A percentile compares a stretch with the other conserved stretches of the same genome.
phyloP scores from a whole-genome alignment of 92 coral and sea anemone species.

The Actinostola sp. region DNA sequence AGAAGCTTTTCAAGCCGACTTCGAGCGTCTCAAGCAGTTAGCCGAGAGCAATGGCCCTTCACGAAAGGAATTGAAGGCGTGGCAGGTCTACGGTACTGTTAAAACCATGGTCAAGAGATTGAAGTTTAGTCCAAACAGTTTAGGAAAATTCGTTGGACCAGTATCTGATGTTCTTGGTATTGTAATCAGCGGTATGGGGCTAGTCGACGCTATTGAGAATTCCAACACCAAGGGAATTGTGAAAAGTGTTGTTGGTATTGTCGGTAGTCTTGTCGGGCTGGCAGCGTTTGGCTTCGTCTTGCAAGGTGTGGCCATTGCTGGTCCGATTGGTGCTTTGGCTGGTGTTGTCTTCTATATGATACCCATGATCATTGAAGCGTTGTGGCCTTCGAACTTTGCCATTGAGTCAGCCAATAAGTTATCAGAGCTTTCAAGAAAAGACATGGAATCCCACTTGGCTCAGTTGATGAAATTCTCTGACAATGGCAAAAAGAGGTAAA shows the following conservation, averaged over 20 bases:
- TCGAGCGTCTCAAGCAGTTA: constrained; percentile 14
- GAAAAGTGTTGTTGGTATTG: constrained; percentile 58
- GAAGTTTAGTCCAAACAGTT: constrained; percentile 2
- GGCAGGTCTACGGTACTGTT: constrained; percentile 27
- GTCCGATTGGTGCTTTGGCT: constrained; percentile 31
- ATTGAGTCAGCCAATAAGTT: constrained; percentile 60
- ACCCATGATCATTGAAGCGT: constrained; percentile 32
- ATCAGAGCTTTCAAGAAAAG: constrained; percentile 50
- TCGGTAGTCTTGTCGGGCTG: constrained; percentile 54
- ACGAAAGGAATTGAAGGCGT: constrained; percentile 19
- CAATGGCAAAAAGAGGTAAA: constrained; percentile 35
- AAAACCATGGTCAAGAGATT: constrained; percentile 24
- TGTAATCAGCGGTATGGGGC: constrained; percentile 46
- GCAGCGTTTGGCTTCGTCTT: constrained; percentile 36
- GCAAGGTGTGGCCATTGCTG: constrained; percentile 3
- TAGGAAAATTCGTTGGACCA: constrained; percentile 34
- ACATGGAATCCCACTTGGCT: constrained; percentile 43
- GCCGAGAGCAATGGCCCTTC: constrained; percentile 21
- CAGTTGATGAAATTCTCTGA: constrained; percentile 30
- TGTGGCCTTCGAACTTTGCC: constrained; percentile 54
- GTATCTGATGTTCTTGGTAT: constrained; percentile 55
- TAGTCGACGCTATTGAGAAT: constrained; percentile 50
- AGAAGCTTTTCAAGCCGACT: constrained; percentile 30
- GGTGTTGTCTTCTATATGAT: constrained; percentile 44
- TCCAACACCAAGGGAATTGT: constrained; percentile 54